A percentile compares a stretch with the other conserved stretches of the same genome.
phyloP scores from a whole-genome alignment of 2,113 vertebrate genomes.

The Cololabis saira region DNA sequence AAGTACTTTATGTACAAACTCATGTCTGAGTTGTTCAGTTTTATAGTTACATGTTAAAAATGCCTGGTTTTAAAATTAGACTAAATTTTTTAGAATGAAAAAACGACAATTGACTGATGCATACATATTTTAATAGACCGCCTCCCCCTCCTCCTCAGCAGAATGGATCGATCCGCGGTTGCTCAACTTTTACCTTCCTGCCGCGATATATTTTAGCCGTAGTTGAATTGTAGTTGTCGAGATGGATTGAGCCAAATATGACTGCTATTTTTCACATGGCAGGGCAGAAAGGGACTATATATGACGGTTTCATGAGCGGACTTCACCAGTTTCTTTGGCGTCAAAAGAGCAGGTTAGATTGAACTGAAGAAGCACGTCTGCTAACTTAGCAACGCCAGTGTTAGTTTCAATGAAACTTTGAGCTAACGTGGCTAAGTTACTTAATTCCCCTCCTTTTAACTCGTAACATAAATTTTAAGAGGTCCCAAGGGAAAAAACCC shows the following conservation, averaged over 20 bases:
- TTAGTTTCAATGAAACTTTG: constrained; percentile 53
- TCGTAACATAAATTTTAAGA: too few relatives aligned
- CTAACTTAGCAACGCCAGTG: constrained; percentile 22
- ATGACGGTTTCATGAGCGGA: constrained; percentile 48
- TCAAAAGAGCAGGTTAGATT: constrained; percentile 60
- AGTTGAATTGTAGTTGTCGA: constrained; percentile 7
- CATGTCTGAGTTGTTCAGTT: not conserved
- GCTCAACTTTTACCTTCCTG: constrained; percentile 24
- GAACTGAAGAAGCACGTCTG: constrained; percentile 18
- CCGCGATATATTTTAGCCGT: not conserved
- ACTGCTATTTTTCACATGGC: constrained; percentile 63
- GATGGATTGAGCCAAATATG: constrained; percentile 46
- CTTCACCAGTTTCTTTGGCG: constrained; percentile 33
- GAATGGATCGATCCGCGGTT: constrained; percentile 28
- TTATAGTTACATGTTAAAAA: not conserved
- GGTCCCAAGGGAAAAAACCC: too few relatives aligned
- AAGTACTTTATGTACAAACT: not conserved
- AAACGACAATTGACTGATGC: not conserved
- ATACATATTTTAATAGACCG: fast-evolving
- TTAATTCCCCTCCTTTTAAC: too few relatives aligned
- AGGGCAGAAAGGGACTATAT: constrained; percentile 33
- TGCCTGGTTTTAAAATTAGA: too few relatives aligned
- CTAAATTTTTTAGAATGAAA: not conserved
- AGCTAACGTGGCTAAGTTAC: constrained; percentile 13
- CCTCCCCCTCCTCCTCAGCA: not conserved